phyloP scores from a whole-genome alignment of 1,140 invertebrate genomes.

The Trichonephila inaurata region DNA sequence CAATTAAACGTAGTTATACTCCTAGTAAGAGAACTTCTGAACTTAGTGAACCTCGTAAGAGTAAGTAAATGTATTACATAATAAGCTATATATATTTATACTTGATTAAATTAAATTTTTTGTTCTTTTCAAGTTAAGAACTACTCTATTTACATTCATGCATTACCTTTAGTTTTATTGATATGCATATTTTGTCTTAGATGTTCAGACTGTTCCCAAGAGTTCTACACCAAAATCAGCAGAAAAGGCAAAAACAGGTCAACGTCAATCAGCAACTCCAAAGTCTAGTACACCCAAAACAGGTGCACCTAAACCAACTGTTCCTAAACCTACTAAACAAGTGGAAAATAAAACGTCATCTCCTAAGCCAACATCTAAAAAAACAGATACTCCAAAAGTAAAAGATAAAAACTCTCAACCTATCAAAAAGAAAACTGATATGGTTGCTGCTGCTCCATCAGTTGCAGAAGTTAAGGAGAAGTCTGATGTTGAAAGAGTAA shows the following conservation, averaged over 20 bases:
- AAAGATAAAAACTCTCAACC: constrained; percentile 24
- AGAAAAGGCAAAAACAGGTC: constrained; percentile 39
- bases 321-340: constrained; percentile 32
- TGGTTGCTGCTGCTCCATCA: neutral
- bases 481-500: constrained; percentile 17
- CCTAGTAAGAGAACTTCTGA: constrained; percentile 35
- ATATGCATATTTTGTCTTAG: neutral
- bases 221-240: constrained; percentile 29
- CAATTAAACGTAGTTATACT: constrained; percentile 30
- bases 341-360: neutral
- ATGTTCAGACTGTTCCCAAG: neutral
- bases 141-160: no score
- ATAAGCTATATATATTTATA: no score
- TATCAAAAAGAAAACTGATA: constrained; percentile 67
- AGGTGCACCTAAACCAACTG: neutral
- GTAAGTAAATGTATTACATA: neutral
- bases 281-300: neutral
- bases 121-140: no score
- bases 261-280: neutral
- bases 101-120: no score
- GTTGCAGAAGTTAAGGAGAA: constrained; percentile 1
- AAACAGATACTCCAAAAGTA: constrained; percentile 24
- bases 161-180: no score
- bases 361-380: constrained; percentile 36
- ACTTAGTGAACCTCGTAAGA: constrained; percentile 32